Conservation (phyloP, 2,888 invertebrate genomes). For the Limnephilus lunatus region DNA sequence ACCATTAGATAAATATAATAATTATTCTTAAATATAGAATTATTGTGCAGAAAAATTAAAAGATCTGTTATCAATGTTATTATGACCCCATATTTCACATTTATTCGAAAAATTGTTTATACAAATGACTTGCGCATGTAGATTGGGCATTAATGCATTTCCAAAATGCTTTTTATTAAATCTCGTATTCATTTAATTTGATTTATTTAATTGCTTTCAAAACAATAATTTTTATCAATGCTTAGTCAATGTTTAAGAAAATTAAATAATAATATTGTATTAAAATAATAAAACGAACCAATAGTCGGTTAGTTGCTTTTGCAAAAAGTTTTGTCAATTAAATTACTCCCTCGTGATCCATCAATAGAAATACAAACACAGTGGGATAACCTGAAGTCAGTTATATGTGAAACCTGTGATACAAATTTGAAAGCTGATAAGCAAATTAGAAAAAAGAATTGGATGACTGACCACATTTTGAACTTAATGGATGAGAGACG, state of each 20-base stretch:
- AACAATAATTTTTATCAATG: background rate
- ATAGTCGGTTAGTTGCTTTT: background rate
- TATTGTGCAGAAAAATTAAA: background rate
- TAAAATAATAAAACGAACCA: background rate
- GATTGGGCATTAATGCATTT: background rate
- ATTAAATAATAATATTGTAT: background rate
- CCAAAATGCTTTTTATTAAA: background rate
- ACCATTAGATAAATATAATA: background rate
- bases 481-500: no score
- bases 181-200: background rate
- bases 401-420: no score
- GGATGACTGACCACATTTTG: no score
- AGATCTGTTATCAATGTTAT: background rate
- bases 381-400: no score
- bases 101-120: background rate
- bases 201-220: background rate
- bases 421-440: no score
- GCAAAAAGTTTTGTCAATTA: background rate
- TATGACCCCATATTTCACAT: background rate
- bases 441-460: no score
- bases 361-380: no score
- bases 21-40: background rate
- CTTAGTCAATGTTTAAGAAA: no score
- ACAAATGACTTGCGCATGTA: background rate
- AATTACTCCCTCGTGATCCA: no score